These are phyloP conservation scores for Morpho deidamia DNA, from an alignment of 2,888 invertebrate genomes.

Conservation along the genomic window DNA sequence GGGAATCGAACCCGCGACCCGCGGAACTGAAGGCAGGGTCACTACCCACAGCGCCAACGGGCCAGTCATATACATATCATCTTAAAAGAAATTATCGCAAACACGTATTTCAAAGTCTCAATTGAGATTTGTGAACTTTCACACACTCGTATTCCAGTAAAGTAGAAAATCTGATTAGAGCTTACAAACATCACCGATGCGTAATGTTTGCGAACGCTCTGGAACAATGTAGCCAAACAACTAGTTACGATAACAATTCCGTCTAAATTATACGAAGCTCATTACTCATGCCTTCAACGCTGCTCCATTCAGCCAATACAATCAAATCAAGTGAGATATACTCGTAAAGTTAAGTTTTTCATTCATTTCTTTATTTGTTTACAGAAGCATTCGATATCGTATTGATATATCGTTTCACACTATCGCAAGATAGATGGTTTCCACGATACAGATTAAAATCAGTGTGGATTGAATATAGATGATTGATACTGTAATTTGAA, in stretches of 20 bases:
- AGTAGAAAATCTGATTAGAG: constrained; percentile 19
- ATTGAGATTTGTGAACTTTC: neutral
- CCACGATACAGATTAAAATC: no score
- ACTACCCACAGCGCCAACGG: no score
- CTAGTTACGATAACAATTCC: constrained; percentile 19
- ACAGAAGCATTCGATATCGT: neutral
- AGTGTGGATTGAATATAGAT: no score
- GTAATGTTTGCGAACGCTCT: constrained; percentile 20
- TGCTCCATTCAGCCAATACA: constrained; percentile 22
- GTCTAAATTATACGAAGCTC: constrained; percentile 22
- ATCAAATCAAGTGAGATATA: constrained; percentile 28
- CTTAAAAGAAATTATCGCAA: no score
- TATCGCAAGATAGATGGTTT: no score
- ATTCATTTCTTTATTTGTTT: neutral
- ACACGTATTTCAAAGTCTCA: no score
- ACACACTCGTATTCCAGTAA: constrained; percentile 7
- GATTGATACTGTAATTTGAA: no score
- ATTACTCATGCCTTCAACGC: constrained; percentile 29
- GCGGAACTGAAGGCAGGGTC: no score
- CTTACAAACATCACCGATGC: constrained; percentile 14
- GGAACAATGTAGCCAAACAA: constrained; percentile 17
- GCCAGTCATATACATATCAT: no score
- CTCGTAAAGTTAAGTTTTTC: constrained; percentile 19
- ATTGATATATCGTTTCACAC: no score
- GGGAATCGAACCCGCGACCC: no score